Conservation (phyloP, 2,888 invertebrate species). For the Dasypogon diadema region DNA sequence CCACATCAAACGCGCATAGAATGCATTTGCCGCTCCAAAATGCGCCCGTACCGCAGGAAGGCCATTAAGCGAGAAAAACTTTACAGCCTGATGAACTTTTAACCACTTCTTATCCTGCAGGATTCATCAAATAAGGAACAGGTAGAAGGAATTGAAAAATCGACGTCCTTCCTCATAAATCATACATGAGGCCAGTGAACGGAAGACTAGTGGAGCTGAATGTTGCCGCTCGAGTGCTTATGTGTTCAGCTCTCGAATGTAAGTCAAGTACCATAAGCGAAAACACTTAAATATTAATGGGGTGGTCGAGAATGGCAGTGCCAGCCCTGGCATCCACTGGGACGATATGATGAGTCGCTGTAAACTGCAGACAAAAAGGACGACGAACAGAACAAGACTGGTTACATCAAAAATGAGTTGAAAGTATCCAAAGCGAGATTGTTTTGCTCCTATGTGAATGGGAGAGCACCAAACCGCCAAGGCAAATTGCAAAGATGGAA, state of each 20-base stretch:
- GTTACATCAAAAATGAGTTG: not conserved
- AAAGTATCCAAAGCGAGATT: not conserved
- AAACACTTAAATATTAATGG: constrained; percentile 54
- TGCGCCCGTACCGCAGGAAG: constrained; percentile 8
- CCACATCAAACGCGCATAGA: not conserved
- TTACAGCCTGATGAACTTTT: constrained; percentile 38
- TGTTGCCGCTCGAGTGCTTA: not conserved
- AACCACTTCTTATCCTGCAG: constrained; percentile 18
- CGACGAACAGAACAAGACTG: not conserved
- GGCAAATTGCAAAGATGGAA: not conserved
- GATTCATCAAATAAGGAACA: constrained; percentile 27
- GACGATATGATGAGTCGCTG: not conserved
- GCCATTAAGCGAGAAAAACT: constrained; percentile 17
- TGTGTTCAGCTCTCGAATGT: constrained; percentile 20
- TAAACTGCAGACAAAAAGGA: not conserved
- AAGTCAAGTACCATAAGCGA: constrained; percentile 53
- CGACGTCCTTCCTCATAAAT: constrained; percentile 52
- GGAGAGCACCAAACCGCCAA: too few relatives aligned
- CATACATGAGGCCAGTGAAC: constrained; percentile 45
- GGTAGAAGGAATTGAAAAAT: constrained; percentile 48
- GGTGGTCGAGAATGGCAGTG: not conserved
- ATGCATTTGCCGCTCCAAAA: not conserved
- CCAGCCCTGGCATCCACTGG: not conserved
- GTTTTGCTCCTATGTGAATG: not conserved
- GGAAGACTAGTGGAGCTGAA: not conserved